phyloP scores from a whole-genome alignment of 2,888 invertebrate genomes.

The Mimachlamys varia region DNA sequence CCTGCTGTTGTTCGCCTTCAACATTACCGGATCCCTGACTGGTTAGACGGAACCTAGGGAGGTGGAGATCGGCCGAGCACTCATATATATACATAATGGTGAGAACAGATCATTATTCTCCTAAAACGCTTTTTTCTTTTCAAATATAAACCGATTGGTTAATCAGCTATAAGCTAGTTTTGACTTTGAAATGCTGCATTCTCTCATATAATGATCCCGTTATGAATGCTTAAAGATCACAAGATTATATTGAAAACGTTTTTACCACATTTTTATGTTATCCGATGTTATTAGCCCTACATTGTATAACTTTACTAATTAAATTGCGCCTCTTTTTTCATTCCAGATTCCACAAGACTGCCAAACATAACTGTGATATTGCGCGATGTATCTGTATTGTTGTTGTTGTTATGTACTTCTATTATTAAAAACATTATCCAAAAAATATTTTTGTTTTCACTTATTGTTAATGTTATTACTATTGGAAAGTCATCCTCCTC shows the following conservation, averaged over 20 bases:
- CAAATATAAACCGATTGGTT: neutral
- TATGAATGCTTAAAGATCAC: too few species aligned
- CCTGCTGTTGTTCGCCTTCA: conserved; percentile 17
- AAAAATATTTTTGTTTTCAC: neutral
- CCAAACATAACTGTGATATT: conserved; percentile 23
- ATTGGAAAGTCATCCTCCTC: too few species aligned
- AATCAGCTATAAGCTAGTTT: too few species aligned
- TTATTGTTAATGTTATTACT: too few species aligned
- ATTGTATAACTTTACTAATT: too few species aligned
- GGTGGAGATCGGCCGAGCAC: neutral
- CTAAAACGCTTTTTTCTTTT: too few species aligned
- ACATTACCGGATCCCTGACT: conserved; percentile 11
- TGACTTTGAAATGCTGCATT: too few species aligned
- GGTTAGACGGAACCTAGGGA: neutral
- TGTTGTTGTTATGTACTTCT: neutral
- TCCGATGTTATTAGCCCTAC: too few species aligned
- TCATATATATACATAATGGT: neutral
- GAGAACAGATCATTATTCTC: neutral
- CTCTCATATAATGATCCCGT: too few species aligned
- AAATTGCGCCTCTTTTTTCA: too few species aligned
- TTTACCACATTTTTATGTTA: too few species aligned
- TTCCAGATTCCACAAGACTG: neutral
- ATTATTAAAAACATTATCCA: neutral
- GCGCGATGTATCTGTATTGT: conserved; percentile 18
- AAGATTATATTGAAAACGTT: too few species aligned